Percentiles rank a stretch among this genome's conserved stretches.
phyloP scores from a whole-genome alignment of 2,797 vertebrate species.

The Euthynnus affinis region DNA sequence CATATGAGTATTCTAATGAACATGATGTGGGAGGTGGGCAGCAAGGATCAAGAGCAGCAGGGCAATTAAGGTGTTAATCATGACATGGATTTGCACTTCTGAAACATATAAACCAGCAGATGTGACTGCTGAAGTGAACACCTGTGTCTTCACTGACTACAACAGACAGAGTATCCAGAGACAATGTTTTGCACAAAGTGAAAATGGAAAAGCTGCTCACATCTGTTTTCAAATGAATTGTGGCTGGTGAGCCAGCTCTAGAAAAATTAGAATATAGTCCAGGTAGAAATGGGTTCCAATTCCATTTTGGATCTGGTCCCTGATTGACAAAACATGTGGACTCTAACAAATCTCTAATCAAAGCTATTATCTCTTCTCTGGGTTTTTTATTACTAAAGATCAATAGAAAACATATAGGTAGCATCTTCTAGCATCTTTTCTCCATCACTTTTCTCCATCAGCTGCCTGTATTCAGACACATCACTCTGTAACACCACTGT shows the following conservation, averaged over 20 bases:
- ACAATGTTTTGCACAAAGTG: neutral
- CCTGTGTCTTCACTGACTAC: neutral
- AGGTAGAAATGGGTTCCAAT: too few relatives aligned
- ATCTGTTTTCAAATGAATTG: neutral
- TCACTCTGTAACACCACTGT: too few relatives aligned
- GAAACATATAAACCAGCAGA: constrained; percentile 23
- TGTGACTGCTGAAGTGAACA: constrained; percentile 2
- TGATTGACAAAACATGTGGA: too few relatives aligned
- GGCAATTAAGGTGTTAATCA: neutral
- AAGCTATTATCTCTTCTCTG: too few relatives aligned
- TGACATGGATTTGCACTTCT: neutral
- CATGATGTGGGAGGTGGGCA: neutral
- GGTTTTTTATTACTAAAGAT: too few relatives aligned
- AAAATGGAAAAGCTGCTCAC: neutral
- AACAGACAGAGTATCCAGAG: neutral
- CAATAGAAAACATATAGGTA: too few relatives aligned
- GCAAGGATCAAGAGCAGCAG: neutral
- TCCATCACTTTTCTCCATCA: too few relatives aligned
- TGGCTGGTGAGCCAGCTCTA: neutral
- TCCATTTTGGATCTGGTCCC: too few relatives aligned
- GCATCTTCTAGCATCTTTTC: too few relatives aligned
- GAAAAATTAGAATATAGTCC: neutral
- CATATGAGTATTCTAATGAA: neutral
- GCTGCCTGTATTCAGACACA: too few relatives aligned
- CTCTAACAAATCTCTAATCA: too few relatives aligned